These are phyloP conservation scores for Hiodon alosoides DNA, from an alignment of 2,113 vertebrate genomes.

Conservation along the genomic window DNA sequence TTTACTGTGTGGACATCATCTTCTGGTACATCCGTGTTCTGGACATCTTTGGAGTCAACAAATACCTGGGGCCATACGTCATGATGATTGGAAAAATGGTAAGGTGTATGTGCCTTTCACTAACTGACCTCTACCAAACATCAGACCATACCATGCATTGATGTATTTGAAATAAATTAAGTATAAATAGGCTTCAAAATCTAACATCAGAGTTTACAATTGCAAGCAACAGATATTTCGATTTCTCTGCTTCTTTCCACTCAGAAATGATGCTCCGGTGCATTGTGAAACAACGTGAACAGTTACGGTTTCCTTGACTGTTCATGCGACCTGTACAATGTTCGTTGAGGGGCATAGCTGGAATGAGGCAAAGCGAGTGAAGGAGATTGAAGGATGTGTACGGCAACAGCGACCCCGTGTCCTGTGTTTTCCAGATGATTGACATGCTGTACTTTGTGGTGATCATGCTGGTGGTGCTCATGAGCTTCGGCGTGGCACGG, in stretches of 20 bases:
- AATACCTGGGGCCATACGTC: conserved; percentile 95
- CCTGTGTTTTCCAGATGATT: conserved; percentile 76
- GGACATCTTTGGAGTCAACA: conserved; percentile 98
- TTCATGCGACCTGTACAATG: too few relatives aligned
- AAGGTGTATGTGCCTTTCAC: conserved; percentile 33
- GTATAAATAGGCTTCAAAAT: not conserved
- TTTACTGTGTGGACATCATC: conserved; percentile 97
- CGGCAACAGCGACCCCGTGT: not conserved
- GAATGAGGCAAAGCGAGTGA: not conserved
- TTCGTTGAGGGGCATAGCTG: too few relatives aligned
- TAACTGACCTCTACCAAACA: not conserved
- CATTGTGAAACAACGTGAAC: too few relatives aligned
- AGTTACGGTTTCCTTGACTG: too few relatives aligned
- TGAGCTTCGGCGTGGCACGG: conserved; percentile 95
- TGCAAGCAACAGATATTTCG: not conserved
- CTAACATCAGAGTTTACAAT: not conserved
- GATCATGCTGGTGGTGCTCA: conserved; percentile 96
- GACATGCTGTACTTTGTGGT: conserved; percentile 99
- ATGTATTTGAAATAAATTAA: not conserved
- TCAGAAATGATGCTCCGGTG: too few relatives aligned
- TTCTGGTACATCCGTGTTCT: conserved; percentile 98
- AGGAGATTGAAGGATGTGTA: not conserved
- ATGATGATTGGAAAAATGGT: conserved; percentile 99
- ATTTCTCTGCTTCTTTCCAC: too few relatives aligned
- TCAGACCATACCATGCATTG: not conserved